Base-by-base conservation (phyloP, 2,888 invertebrate species). In the Papilio protenor region DNA sequence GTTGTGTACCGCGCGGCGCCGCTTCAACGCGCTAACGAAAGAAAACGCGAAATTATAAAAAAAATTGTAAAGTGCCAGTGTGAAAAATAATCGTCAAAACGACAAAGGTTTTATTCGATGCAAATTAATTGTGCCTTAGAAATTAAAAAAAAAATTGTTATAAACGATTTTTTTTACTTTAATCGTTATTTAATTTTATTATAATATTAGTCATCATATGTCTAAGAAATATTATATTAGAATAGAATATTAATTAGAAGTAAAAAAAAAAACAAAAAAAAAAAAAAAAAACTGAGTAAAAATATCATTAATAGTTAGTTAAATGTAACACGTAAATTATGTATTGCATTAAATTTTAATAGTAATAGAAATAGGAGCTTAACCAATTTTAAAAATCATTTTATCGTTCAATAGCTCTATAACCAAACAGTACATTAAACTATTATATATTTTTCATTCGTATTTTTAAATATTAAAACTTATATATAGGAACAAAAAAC, bases 1-100 rank as follows among this genome's bases (percentile, higher is more conserved):
- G 92, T 92, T 91, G 90, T 90, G 89, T 87, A 91, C 91, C 85
- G 84, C 86, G 86, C 89, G 90, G 89, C 89, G 88, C 89, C 88
- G 87, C 89, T 80, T 80, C 85, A 87, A 87, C 87, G 87, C 90
- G 90, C 88, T 85, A 81, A 78, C 55, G 23, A 57, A 73, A 59
- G 57, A 74, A 74, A 75, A 80, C 73, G 71, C 57, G 47, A 59
- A 66, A 23, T 40, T 59, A 72, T 57, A 66, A 69, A 70, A 70
- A 55, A 61, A 57, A 64, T 61, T 47, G 23, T 40, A 61, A 64
- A 75, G 77, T 78, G 73, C 55, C 59, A 78, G 76, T 80, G 77
- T 45, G 18, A 61, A 77, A 27, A 11, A 52, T 16, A 23, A 49
- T 49, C 55, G 55, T 18, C 1, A 57, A 73, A 57, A 73, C 73